Evolutionary conservation across 1,140 invertebrate genomes (phyloP), one percentile per base, ranked within the genome.

Genomic region (Apolygus lucorum): DNA sequence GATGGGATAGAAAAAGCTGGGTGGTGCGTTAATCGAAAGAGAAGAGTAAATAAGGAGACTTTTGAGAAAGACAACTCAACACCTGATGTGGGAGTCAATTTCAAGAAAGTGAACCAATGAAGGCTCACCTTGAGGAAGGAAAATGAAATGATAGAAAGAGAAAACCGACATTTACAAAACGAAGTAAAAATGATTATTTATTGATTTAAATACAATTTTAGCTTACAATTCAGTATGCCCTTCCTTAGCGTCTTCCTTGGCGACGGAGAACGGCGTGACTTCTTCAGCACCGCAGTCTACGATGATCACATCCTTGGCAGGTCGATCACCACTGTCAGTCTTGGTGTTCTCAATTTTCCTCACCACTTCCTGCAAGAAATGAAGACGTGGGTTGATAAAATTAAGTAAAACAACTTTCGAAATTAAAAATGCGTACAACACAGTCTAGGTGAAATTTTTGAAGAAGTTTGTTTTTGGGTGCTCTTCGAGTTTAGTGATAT

Each of bases 251-350:
- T 92, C 90, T 68, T 87, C 88, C 81, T 91, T 93, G 68, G 85
- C 76, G 28, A 95, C 92, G 73, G 85, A 82, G 78, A 92, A 93
- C 65, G 90, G 90, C 77, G 89, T 87, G 1, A 95, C 83, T 34
- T 79, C 77, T 76, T 90, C 85, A 28, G 82, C 84, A 62, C 88
- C 86, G 77, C 86, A 85, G 76, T 94, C 86, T 52, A 81, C 83
- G 77, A 96, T 95, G 2, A 87, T 82, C 49, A 95, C 87, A 78
- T 92, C 90, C 74, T 89, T 84, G n/a, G 80, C 77, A 65, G 94
- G 94, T 70, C 82, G 85, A 78, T 96, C 93, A 73, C 86, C 82
- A 26, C 81, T 79, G 77, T 92, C 88, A 13, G 92, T 95, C 49
- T 81, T 81, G 2, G 80, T 82, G 29, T 80, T 82, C 79, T 97